These are phyloP conservation scores for Brienomyrus brachyistius DNA, from an alignment of 2,113 vertebrate genomes.

Conservation along the genomic window DNA sequence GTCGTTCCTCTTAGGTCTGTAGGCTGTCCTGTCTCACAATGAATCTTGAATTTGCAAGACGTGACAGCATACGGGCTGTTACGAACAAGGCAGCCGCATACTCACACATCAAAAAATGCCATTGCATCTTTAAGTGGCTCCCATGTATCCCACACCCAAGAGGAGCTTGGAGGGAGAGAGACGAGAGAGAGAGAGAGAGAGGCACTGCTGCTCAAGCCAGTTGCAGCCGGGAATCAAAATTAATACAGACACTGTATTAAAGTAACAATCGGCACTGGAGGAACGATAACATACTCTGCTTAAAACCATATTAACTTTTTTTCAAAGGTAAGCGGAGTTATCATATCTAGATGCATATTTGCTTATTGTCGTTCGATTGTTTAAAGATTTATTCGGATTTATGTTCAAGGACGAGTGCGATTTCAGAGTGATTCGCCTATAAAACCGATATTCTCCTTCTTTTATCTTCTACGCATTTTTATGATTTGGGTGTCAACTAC, in stretches of 20 bases:
- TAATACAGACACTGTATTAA: slow-evolving; percentile 11
- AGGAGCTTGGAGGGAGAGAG: slow-evolving; percentile 41
- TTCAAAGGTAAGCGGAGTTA: slow-evolving; percentile 43
- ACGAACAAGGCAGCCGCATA: slow-evolving; percentile 14
- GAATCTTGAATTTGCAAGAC: neutral
- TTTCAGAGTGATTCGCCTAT: neutral
- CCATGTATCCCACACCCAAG: slow-evolving; percentile 53
- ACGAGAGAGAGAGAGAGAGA: neutral
- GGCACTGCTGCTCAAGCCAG: slow-evolving; percentile 33
- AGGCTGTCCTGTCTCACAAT: neutral
- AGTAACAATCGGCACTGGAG: neutral
- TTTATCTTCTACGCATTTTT: slow-evolving; percentile 51
- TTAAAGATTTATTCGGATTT: neutral
- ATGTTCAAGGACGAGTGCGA: slow-evolving; percentile 10
- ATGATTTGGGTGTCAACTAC: slow-evolving; percentile 34
- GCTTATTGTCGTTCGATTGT: neutral
- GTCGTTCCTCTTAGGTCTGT: neutral
- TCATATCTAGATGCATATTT: neutral
- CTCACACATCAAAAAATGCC: slow-evolving; percentile 41
- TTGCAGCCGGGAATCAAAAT: slow-evolving; percentile 14
- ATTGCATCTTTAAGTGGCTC: slow-evolving; percentile 57
- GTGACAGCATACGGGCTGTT: neutral
- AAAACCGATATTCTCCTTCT: neutral
- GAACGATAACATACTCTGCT: slow-evolving; percentile 4
- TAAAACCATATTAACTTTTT: slow-evolving; percentile 29